phyloP scores from a whole-genome alignment of 2,888 invertebrate genomes.

The Callimorpha dominula region DNA sequence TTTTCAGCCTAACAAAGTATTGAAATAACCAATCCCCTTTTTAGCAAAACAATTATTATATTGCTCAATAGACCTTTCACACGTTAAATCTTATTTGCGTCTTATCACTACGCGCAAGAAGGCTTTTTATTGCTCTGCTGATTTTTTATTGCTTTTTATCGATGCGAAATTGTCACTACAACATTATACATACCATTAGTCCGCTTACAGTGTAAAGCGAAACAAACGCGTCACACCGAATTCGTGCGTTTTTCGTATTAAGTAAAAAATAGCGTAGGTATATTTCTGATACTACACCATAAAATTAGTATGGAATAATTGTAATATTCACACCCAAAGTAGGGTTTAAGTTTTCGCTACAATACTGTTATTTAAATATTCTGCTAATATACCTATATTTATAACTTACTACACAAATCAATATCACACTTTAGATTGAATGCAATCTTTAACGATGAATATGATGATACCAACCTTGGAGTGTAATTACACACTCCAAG shows the following conservation, averaged over 20 bases:
- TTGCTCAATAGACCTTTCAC: neutral
- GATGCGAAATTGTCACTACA: neutral
- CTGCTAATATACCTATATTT: no score
- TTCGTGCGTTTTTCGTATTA: neutral
- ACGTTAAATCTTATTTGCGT: neutral
- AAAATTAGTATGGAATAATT: neutral
- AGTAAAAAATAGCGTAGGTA: neutral
- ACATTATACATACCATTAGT: neutral
- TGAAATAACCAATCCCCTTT: neutral
- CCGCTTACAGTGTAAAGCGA: neutral
- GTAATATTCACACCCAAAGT: no score
- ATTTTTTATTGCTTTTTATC: no score
- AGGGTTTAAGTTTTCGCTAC: no score
- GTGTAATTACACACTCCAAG: no score
- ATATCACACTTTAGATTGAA: no score
- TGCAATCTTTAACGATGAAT: no score
- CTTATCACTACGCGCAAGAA: neutral
- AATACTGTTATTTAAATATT: no score
- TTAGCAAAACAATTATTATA: neutral
- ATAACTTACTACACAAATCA: no score
- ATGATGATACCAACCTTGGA: no score
- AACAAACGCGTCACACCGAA: neutral
- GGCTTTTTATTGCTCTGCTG: neutral
- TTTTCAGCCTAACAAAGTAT: neutral
- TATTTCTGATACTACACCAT: neutral